Evolutionary conservation across 2,113 vertebrate genomes (phyloP).

Genomic region (Anarrhichthys ocellatus): DNA sequence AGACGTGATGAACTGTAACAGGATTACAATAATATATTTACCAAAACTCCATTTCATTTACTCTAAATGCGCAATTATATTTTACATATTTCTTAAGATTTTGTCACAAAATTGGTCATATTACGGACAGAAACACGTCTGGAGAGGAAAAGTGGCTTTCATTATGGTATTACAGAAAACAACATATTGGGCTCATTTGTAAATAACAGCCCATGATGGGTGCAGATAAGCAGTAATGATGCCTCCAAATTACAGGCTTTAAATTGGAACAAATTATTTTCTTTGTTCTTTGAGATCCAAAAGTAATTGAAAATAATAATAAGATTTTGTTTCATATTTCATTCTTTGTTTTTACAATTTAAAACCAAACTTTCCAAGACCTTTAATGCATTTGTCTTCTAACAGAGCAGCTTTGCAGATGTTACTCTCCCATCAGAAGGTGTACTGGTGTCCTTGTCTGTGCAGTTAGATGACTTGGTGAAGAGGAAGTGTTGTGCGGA

Average conservation of each 20-base stretch:
- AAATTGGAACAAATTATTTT: slow-evolving; percentile 15
- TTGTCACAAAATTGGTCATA: slow-evolving; percentile 6
- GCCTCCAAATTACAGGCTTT: slow-evolving; percentile 2
- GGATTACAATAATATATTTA: slow-evolving; percentile 59
- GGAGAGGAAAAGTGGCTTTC: not conserved
- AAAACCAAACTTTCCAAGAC: not conserved
- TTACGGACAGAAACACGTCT: not conserved
- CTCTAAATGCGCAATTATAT: slow-evolving; percentile 17
- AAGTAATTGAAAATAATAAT: slow-evolving; percentile 17
- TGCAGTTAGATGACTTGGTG: slow-evolving; percentile 8
- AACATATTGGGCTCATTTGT: slow-evolving; percentile 24
- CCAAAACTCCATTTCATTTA: slow-evolving; percentile 45
- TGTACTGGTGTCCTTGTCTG: slow-evolving; percentile 27
- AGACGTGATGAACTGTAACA: slow-evolving; percentile 48
- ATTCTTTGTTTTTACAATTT: not conserved
- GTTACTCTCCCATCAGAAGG: slow-evolving; percentile 32
- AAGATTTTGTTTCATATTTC: slow-evolving; percentile 1
- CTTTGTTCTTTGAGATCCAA: slow-evolving; percentile 3
- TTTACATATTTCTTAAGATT: not conserved
- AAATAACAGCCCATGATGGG: slow-evolving; percentile 25
- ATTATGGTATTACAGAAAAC: slow-evolving; percentile 4
- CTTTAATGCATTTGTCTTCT: slow-evolving; percentile 52
- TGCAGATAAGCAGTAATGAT: slow-evolving; percentile 15
- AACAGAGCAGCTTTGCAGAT: slow-evolving; percentile 21
- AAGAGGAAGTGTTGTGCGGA: slow-evolving; percentile 26